Base-by-base conservation (phyloP, 1,140 invertebrate species). In the Amyelois transitella region DNA sequence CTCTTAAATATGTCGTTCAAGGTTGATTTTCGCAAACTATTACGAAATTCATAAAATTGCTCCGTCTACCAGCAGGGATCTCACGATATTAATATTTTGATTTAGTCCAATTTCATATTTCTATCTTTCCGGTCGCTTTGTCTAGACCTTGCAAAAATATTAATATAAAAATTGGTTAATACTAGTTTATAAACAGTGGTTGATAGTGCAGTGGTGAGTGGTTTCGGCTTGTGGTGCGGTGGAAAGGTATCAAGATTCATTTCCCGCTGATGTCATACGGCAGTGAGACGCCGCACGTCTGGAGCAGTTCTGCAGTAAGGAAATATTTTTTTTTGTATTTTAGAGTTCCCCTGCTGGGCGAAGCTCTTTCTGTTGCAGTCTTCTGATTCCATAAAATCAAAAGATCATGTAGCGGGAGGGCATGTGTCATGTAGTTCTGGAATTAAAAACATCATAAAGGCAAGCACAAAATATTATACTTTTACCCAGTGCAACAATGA, bases 191-290 rank as follows among this genome's bases (percentile, higher is more conserved):
- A 21, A 1, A 19, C 5, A 20, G 57, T 48, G 48, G 55, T 45
- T 62, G 21, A 43, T 17, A 14, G 19, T 24, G 19, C 21, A 20
- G 45, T 48, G 45, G 12, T 21, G 45, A 58, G 44, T 58, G 49
- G 55, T 77, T 81, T 74, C 50, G 20, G 60, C 45, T 50, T 43
- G 53, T 59, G 60, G 77, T 72, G 79, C 72, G 60, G 49, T 69
- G 62, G 10, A 65, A 71, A 83, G 64, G 71, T 75, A 60, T 86
- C 84, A 87, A 87, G 72, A 87, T 87, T 87, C 84, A 87, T 87
- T 87, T 87, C 84, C 84, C 82, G 79, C 84, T 87, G 77, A 87
- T 87, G 84, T 87, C 84, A 52, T 87, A 84, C 84, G 77, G 84
- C 57, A 86, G 80, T 69, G 84, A 87, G 66, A 77, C 84, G 82